A percentile compares a stretch with the other conserved stretches of the same genome.
Evolutionary conservation across 1,140 invertebrate species (phyloP).

Genomic region (Lepidostoma basale): DNA sequence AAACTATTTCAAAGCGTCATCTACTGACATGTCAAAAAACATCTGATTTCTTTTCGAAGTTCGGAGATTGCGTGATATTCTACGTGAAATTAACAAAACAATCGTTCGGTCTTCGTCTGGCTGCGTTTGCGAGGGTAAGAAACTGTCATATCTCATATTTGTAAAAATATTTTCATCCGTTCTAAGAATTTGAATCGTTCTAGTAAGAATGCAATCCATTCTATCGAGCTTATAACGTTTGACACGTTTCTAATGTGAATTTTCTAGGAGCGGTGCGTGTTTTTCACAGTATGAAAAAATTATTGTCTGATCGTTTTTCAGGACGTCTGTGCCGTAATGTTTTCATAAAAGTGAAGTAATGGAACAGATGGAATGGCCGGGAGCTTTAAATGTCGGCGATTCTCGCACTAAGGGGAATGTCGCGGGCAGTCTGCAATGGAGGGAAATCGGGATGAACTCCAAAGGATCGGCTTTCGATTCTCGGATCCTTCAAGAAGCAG

Average conservation of each 20-base stretch:
- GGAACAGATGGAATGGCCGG: conserved; percentile 21
- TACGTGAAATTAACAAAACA: conserved; percentile 14
- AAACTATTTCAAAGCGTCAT: conserved; percentile 28
- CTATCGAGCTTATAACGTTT: neutral
- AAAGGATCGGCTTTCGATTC: conserved; percentile 41
- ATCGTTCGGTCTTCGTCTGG: neutral
- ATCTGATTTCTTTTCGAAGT: conserved; percentile 22
- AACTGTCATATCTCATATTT: conserved; percentile 13
- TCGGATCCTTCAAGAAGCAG: conserved; percentile 56
- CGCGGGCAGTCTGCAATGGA: conserved; percentile 30
- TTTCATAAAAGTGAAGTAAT: conserved; percentile 15
- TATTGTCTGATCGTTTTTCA: no score
- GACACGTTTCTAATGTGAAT: neutral
- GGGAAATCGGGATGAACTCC: conserved; percentile 33
- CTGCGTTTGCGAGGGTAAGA: conserved; percentile 2
- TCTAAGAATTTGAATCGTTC: neutral
- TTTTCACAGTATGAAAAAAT: neutral
- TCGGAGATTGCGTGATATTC: conserved; percentile 9
- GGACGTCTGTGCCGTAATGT: conserved; percentile 15
- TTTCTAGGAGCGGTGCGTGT: neutral
- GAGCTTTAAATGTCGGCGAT: conserved; percentile 10
- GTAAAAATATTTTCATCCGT: conserved; percentile 13
- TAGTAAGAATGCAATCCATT: neutral
- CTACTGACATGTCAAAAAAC: conserved; percentile 30
- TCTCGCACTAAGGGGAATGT: conserved; percentile 23